Percentiles rank a stretch among this genome's conserved stretches.
These are phyloP conservation scores for Drosophila sechellia DNA, from an alignment of 1,140 invertebrate species.

Conservation along the genomic window DNA sequence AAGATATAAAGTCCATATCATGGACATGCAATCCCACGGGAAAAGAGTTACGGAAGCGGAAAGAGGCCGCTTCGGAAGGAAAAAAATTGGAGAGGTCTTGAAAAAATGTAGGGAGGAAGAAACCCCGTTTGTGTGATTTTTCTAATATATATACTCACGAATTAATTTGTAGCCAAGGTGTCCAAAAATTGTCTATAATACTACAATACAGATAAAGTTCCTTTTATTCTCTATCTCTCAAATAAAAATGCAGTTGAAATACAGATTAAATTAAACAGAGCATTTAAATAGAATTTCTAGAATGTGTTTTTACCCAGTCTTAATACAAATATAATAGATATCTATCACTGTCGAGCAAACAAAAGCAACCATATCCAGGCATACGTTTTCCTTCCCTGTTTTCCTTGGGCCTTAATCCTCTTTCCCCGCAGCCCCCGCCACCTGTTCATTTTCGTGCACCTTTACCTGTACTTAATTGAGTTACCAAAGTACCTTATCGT, in stretches of 20 bases:
- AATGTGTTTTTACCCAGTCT: no score
- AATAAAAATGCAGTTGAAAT: no score
- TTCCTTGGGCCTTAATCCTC: conserved; percentile 7
- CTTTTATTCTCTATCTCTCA: no score
- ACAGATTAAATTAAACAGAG: no score
- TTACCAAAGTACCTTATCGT: conserved; percentile 74
- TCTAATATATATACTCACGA: no score
- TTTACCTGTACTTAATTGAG: conserved; percentile 63
- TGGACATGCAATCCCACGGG: conserved; percentile 30
- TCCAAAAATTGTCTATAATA: no score
- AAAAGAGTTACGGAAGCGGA: not conserved
- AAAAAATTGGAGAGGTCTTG: not conserved
- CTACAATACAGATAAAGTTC: no score
- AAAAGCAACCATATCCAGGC: not conserved
- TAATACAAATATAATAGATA: not conserved
- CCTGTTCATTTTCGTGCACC: conserved; percentile 14
- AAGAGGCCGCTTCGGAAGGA: not conserved
- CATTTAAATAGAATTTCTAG: no score
- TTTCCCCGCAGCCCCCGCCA: conserved; percentile 1
- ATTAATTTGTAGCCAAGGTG: no score
- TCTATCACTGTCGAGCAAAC: not conserved
- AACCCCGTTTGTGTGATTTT: no score
- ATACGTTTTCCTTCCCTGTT: conserved; percentile 16
- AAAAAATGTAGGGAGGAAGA: not conserved
- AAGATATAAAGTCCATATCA: conserved; percentile 16